Percentiles rank a stretch among this genome's conserved stretches.
Evolutionary conservation across 2,888 invertebrate species (phyloP).

Genomic region (Seladonia tumulorum): DNA sequence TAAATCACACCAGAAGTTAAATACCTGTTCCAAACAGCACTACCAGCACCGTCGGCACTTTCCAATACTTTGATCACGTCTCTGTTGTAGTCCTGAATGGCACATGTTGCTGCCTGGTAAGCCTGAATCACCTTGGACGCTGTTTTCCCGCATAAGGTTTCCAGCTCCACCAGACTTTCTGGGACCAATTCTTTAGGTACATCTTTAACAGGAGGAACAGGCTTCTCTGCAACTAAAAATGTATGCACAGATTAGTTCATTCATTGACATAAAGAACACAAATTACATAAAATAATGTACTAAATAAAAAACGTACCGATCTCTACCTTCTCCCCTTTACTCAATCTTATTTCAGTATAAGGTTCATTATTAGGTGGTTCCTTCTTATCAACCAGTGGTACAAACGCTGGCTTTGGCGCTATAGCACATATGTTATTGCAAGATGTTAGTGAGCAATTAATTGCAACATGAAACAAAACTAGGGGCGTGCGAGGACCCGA

Average conservation of each 20-base stretch:
- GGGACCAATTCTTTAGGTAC: conserved; percentile 75
- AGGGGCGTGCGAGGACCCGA: neutral
- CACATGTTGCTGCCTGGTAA: conserved; percentile 87
- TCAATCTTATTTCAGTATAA: conserved; percentile 84
- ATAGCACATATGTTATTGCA: conserved; percentile 64
- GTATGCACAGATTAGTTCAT: neutral
- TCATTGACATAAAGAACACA: neutral
- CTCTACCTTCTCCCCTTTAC: conserved; percentile 81
- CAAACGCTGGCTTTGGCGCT: conserved; percentile 83
- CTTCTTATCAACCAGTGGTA: conserved; percentile 77
- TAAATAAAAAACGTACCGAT: conserved; percentile 78
- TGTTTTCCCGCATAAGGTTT: conserved; percentile 86
- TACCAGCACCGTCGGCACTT: conserved; percentile 62
- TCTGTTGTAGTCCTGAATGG: conserved; percentile 86
- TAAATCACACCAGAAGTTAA: neutral
- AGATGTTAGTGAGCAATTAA: conserved; percentile 56
- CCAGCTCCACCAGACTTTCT: conserved; percentile 85
- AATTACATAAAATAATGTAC: neutral
- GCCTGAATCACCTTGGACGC: conserved; percentile 88
- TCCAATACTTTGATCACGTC: conserved; percentile 78
- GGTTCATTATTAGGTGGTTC: conserved; percentile 75
- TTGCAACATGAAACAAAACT: conserved; percentile 7
- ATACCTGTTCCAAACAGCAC: conserved; percentile 79
- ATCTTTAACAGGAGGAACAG: conserved; percentile 66
- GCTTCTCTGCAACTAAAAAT: conserved; percentile 78